A percentile compares a stretch with the other conserved stretches of the same genome.
Conservation (phyloP, 2,113 vertebrate genomes). For the Falcunculus frontatus region DNA sequence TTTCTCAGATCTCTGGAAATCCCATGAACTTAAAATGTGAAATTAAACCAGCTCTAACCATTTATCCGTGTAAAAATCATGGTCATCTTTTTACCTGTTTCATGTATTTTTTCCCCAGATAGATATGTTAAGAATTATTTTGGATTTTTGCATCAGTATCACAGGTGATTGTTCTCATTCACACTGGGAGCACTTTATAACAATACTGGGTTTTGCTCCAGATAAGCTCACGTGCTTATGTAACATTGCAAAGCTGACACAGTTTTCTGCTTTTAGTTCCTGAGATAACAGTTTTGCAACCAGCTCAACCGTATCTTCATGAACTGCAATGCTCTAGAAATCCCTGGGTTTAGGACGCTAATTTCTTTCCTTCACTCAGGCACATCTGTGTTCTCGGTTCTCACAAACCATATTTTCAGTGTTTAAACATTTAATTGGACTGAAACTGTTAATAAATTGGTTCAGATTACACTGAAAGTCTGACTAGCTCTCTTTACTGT, state of each 20-base stretch:
- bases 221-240: neutral
- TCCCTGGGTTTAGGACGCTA: neutral
- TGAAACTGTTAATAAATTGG: neutral
- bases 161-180: neutral
- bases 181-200: neutral
- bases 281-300: neutral
- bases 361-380: neutral
- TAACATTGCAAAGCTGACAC: neutral
- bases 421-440: neutral
- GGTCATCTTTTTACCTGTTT: neutral
- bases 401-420: neutral
- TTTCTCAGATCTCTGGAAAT: neutral
- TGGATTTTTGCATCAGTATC: neutral
- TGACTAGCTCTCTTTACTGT: neutral
- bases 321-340: neutral
- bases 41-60: neutral
- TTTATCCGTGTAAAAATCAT: neutral
- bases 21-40: neutral
- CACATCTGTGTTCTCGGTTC: neutral
- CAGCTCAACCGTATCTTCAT: neutral
- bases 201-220: neutral
- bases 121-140: neutral
- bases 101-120: neutral
- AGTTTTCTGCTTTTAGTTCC: neutral
- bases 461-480: neutral